Percentiles rank a stretch among this genome's conserved stretches.
Evolutionary conservation across 37 sponge, comb jelly and placozoan genomes (phyloP).

Genomic region (Dysidea cf. avara): DNA sequence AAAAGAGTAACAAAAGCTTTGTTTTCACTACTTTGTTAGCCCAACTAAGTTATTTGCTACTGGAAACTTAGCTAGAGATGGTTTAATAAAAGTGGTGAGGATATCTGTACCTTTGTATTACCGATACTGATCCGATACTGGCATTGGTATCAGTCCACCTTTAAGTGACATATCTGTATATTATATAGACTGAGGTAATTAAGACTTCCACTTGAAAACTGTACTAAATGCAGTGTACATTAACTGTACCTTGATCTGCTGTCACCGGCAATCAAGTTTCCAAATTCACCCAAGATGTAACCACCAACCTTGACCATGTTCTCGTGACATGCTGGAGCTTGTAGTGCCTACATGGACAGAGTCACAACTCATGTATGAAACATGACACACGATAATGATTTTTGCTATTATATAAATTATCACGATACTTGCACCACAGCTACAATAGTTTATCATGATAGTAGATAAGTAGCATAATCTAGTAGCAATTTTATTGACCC

Average conservation of each 20-base stretch:
- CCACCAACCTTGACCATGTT: slow-evolving; percentile 98
- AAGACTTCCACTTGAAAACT: neutral
- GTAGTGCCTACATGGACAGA: slow-evolving; percentile 67
- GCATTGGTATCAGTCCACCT: too few species aligned
- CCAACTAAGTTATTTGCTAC: too few species aligned
- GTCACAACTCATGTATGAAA: neutral
- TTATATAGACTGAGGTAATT: neutral
- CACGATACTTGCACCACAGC: too few species aligned
- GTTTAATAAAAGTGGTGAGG: too few species aligned
- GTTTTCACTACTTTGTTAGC: too few species aligned
- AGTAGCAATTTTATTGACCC: too few species aligned
- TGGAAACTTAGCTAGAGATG: too few species aligned
- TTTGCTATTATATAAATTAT: neutral
- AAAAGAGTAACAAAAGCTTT: too few species aligned
- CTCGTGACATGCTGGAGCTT: slow-evolving; percentile 98
- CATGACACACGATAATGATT: neutral
- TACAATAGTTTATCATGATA: too few species aligned
- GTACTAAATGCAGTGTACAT: neutral
- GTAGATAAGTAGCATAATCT: too few species aligned
- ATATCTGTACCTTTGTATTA: too few species aligned
- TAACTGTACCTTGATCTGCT: slow-evolving; percentile 75
- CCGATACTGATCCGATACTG: too few species aligned
- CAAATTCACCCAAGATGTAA: slow-evolving; percentile 95
- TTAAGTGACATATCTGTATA: neutral
- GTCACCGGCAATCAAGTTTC: slow-evolving; percentile 95